Evolutionary conservation across 2,797 vertebrate species (phyloP).

Genomic region (Parotocinclus haroldoi): DNA sequence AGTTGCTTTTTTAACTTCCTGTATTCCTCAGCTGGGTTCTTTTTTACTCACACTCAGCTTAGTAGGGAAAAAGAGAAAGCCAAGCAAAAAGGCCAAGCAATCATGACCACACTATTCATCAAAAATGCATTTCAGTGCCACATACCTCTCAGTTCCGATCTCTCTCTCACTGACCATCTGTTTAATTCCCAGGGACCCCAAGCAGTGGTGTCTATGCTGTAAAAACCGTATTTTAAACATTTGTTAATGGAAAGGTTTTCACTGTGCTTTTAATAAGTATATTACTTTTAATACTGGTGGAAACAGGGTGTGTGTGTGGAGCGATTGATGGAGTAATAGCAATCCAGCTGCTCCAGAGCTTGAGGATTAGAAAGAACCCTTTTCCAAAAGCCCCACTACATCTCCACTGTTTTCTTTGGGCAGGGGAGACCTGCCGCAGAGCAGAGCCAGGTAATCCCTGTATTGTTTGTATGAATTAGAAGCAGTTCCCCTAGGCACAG

Average conservation of each 20-base stretch:
- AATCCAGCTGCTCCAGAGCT: constrained; percentile 27
- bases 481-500: neutral
- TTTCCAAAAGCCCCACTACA: constrained; percentile 61
- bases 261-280: too few relatives aligned
- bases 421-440: constrained; percentile 31
- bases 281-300: neutral
- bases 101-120: constrained; percentile 2
- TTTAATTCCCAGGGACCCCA: constrained; percentile 41
- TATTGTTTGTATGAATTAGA: constrained; percentile 44
- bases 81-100: constrained; percentile 1
- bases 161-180: constrained; percentile 19
- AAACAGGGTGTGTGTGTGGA: too few relatives aligned
- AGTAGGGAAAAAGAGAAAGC: too few relatives aligned
- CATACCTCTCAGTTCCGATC: constrained; percentile 5
- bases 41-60: too few relatives aligned
- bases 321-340: constrained; percentile 44
- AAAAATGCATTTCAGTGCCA: too few relatives aligned
- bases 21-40: neutral
- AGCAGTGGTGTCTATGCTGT: constrained; percentile 59
- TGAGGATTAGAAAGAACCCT: constrained; percentile 42
- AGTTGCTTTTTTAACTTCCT: neutral
- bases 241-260: constrained; percentile 68
- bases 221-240: constrained; percentile 67
- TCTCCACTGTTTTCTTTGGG: constrained; percentile 59
- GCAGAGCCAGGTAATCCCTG: constrained; percentile 57